A percentile compares a stretch with the other conserved stretches of the same genome.
phyloP scores from a whole-genome alignment of 2,797 vertebrate species.

The Microctenopoma stevenorrisi region DNA sequence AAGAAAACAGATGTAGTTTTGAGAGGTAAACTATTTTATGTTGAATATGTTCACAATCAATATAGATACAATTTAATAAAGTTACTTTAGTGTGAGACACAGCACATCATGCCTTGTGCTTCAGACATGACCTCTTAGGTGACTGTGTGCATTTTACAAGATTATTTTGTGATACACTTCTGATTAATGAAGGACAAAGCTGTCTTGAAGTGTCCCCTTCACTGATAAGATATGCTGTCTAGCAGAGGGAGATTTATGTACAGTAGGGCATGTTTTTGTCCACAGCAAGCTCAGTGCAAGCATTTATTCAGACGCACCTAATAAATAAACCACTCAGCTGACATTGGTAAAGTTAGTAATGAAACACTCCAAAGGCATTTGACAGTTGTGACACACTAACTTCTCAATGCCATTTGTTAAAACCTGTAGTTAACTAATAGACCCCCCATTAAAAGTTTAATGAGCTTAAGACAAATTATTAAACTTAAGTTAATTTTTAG shows the following conservation, averaged over 20 bases:
- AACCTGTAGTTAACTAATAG: not conserved
- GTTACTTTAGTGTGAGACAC: slow-evolving; percentile 17
- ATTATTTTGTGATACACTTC: slow-evolving; percentile 4
- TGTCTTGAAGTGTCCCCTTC: not conserved
- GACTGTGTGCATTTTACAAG: not conserved
- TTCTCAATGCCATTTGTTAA: not conserved
- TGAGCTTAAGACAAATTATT: not conserved
- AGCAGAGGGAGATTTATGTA: not conserved
- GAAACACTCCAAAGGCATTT: slow-evolving; percentile 4
- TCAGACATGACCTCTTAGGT: not conserved
- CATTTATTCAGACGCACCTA: not conserved
- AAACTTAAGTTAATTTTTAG: not conserved
- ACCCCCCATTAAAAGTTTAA: not conserved
- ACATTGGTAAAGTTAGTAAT: not conserved
- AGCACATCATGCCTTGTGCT: not conserved
- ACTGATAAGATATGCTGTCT: slow-evolving; percentile 8
- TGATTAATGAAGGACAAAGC: not conserved
- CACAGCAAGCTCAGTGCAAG: not conserved
- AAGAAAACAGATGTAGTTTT: slow-evolving; percentile 35
- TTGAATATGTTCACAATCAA: slow-evolving; percentile 36
- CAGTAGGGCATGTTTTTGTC: slow-evolving; percentile 7
- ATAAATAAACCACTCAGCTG: not conserved
- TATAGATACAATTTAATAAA: slow-evolving; percentile 36
- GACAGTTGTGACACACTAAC: slow-evolving; percentile 22
- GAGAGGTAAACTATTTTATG: slow-evolving; percentile 34